Evolutionary conservation across 2,113 vertebrate genomes (phyloP).

Genomic region (Nothobranchius furzeri): DNA sequence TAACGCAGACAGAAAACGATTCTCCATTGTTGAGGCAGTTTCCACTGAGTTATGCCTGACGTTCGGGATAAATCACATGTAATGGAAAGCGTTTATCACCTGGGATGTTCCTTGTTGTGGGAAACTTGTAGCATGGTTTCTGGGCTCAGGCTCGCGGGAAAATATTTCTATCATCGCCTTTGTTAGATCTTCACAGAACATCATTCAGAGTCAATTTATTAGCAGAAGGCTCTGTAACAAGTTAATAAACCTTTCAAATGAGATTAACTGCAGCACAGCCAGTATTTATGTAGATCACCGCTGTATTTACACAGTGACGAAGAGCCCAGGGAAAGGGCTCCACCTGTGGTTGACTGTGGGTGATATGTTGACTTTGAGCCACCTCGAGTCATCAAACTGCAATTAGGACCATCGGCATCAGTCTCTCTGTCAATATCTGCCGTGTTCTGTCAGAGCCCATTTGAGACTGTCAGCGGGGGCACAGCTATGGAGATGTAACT

Average conservation of each 20-base stretch:
- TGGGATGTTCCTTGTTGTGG: background rate
- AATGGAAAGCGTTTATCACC: slow-evolving; percentile 15
- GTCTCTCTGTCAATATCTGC: slow-evolving; percentile 60
- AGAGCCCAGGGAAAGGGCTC: slow-evolving; percentile 29
- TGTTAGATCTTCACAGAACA: slow-evolving; percentile 35
- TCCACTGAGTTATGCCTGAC: slow-evolving; percentile 17
- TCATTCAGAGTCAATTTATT: slow-evolving; percentile 56
- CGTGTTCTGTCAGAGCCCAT: slow-evolving; percentile 56
- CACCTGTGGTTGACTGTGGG: slow-evolving; percentile 43
- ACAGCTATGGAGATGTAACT: slow-evolving; percentile 69
- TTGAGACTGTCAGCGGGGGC: slow-evolving; percentile 60
- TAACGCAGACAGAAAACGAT: slow-evolving; percentile 4
- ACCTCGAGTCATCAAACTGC: slow-evolving; percentile 65
- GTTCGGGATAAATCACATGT: slow-evolving; percentile 12
- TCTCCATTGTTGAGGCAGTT: slow-evolving; percentile 2
- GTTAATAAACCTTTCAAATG: slow-evolving; percentile 63
- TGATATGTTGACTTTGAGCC: slow-evolving; percentile 59
- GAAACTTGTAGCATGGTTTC: slow-evolving; percentile 1
- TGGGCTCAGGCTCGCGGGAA: background rate
- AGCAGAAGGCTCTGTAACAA: slow-evolving; percentile 37
- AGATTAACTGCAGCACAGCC: slow-evolving; percentile 55
- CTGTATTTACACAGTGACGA: slow-evolving; percentile 52
- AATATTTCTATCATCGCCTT: slow-evolving; percentile 23
- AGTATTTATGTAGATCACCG: slow-evolving; percentile 61
- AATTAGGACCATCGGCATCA: slow-evolving; percentile 59